Base-by-base conservation (phyloP, 2,888 invertebrate genomes). In the Cinara cedri region DNA sequence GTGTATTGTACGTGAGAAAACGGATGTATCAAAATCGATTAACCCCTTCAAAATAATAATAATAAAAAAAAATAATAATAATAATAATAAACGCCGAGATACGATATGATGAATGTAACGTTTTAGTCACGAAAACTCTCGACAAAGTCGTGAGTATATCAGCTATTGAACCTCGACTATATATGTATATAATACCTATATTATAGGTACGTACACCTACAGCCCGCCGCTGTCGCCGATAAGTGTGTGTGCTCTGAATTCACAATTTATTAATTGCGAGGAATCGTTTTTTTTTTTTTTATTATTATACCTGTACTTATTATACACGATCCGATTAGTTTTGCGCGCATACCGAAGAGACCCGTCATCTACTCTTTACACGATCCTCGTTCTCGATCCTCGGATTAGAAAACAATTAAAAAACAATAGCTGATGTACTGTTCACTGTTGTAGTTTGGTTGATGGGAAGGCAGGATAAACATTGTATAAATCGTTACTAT, bases 71-170 rank as follows among this genome's bases (percentile, higher is more conserved):
- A 16, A 24, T 55, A 8, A 24, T 16, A 1, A 13, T 24, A n/a
- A 54, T 19, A 54, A 54, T 54, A 55, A 9, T 8, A 34, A 34
- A 3, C 34, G 34, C 3, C 34, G 3, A 4, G 51, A 14, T 51
- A 3, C 34, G 8, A 44, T 34, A 49, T 34, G 60, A 72, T 19
- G 72, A 44, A 62, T 26, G 63, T 63, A 74, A 74, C 63, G 42
- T 51, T 63, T 74, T 54, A 74, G 74, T 75, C 74, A 75, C 74
- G 74, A 75, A 75, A 75, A 54, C 74, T 54, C 74, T 75, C 14
- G 44, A 65, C 74, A n/a, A 54, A 63, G 51, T 75, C 74, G 74
- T 75, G 74, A 75, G 54, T 54, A 46, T 62, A n/a, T n/a, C n/a
- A n/a, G n/a, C 21, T 57, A 24, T 72, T 72, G 60, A 16, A 72